phyloP scores from a whole-genome alignment of 2,888 invertebrate genomes.

The Ophion slaviceki region DNA sequence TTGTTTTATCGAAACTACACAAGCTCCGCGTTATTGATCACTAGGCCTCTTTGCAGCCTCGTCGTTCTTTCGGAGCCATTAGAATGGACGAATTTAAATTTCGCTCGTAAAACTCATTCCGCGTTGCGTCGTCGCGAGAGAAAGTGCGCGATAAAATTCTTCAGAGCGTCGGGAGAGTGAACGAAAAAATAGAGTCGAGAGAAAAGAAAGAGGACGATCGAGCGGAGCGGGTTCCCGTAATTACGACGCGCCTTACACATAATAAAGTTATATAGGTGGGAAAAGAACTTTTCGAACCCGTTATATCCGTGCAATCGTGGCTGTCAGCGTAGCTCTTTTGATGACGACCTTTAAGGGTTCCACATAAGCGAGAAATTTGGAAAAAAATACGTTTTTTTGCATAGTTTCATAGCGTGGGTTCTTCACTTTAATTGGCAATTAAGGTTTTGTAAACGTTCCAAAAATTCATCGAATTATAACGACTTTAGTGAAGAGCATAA shows the following conservation, averaged over 20 bases:
- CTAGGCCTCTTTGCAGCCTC: not conserved
- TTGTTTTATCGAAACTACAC: too few species aligned
- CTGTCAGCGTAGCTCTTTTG: too few species aligned
- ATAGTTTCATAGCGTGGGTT: too few species aligned
- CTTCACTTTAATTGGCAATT: too few species aligned
- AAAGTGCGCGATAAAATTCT: slow-evolving; percentile 38
- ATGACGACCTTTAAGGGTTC: too few species aligned
- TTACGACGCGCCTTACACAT: slow-evolving; percentile 37
- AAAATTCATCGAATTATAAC: too few species aligned
- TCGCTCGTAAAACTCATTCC: slow-evolving; percentile 46
- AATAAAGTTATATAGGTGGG: slow-evolving; percentile 2
- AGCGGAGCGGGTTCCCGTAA: slow-evolving; percentile 21
- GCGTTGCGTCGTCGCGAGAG: slow-evolving; percentile 16
- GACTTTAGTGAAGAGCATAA: too few species aligned
- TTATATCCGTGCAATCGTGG: not conserved
- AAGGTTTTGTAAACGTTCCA: too few species aligned
- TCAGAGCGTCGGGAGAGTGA: slow-evolving; percentile 18
- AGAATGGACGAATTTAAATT: not conserved
- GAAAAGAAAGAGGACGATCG: slow-evolving; percentile 31
- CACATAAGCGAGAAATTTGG: too few species aligned
- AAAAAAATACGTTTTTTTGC: too few species aligned
- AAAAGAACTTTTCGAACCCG: not conserved
- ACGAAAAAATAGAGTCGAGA: slow-evolving; percentile 24
- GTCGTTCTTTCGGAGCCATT: not conserved
- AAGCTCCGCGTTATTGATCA: too few species aligned